A percentile compares a stretch with the other conserved stretches of the same genome.
Conservation (phyloP, 92 coral and sea anemone genomes). For the Pocillopora meandrina region DNA sequence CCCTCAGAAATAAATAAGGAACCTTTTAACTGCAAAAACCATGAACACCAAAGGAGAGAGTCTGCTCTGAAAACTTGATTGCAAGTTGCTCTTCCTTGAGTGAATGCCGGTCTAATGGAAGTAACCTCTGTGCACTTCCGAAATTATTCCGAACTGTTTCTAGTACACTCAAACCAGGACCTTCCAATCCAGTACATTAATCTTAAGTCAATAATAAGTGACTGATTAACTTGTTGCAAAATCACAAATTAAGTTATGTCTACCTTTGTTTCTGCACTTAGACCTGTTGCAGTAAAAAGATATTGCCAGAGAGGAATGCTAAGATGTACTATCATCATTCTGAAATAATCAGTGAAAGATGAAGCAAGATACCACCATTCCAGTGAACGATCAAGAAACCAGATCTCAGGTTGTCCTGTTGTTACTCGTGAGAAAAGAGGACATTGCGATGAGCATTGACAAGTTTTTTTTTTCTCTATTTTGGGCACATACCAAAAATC, state of each 20-base stretch:
- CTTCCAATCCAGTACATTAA: no score
- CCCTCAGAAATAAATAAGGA: not conserved
- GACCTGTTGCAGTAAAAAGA: conserved; percentile 79
- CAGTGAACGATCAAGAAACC: conserved; percentile 93
- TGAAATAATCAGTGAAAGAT: conserved; percentile 82
- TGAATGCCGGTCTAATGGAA: no score
- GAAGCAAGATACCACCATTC: conserved; percentile 90
- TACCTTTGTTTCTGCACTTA: conserved; percentile 98
- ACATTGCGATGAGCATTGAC: not conserved
- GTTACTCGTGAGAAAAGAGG: conserved; percentile 71
- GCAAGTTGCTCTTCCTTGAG: no score
- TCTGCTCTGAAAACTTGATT: no score
- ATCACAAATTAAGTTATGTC: not conserved
- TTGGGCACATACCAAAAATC: no score
- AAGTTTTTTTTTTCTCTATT: no score
- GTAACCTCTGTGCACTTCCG: no score
- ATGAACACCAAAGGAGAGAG: not conserved
- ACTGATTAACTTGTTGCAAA: not conserved
- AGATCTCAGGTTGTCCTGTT: conserved; percentile 86
- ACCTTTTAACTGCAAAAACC: not conserved
- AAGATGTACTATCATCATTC: conserved; percentile 97
- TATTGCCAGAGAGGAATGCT: conserved; percentile 99
- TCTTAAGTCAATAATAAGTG: no score
- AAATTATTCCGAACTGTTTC: no score
- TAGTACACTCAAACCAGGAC: no score